Percentiles rank a stretch among this genome's conserved stretches.
These are phyloP conservation scores for Phalera bucephala DNA, from an alignment of 2,888 invertebrate species.

Conservation along the genomic window DNA sequence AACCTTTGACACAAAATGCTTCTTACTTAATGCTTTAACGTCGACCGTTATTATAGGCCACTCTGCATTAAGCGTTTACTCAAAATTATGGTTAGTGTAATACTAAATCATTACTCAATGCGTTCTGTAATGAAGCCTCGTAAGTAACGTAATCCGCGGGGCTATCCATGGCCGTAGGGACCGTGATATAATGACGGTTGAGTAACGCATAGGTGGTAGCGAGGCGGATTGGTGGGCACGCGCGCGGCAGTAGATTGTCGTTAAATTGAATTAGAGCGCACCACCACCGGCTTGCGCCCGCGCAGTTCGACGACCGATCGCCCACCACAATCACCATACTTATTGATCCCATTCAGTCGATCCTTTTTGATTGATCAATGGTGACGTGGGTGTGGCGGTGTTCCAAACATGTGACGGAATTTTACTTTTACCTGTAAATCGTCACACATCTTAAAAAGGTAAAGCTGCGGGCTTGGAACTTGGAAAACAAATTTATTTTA, in stretches of 20 bases:
- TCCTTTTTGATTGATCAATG: constrained; percentile 75
- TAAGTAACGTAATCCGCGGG: constrained; percentile 35
- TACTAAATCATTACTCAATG: constrained; percentile 38
- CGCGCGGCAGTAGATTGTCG: constrained; percentile 62
- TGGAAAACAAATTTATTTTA: too few species aligned
- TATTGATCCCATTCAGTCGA: constrained; percentile 76
- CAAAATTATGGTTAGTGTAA: constrained; percentile 42
- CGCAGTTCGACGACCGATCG: constrained; percentile 82
- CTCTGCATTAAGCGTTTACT: constrained; percentile 44
- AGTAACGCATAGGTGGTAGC: constrained; percentile 55
- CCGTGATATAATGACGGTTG: constrained; percentile 45
- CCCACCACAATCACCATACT: constrained; percentile 70
- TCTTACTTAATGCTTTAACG: constrained; percentile 41
- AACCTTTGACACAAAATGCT: constrained; percentile 42
- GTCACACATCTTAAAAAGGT: not conserved
- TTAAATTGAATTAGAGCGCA: constrained; percentile 79
- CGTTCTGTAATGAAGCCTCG: constrained; percentile 42
- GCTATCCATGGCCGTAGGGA: constrained; percentile 35
- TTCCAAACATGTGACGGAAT: constrained; percentile 39
- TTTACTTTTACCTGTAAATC: not conserved
- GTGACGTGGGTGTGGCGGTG: constrained; percentile 64
- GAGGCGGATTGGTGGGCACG: constrained; percentile 51
- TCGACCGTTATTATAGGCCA: constrained; percentile 26
- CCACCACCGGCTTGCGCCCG: constrained; percentile 71
- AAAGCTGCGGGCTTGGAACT: too few species aligned